phyloP scores from a whole-genome alignment of 2,113 vertebrate species.

The Bungarus multicinctus region DNA sequence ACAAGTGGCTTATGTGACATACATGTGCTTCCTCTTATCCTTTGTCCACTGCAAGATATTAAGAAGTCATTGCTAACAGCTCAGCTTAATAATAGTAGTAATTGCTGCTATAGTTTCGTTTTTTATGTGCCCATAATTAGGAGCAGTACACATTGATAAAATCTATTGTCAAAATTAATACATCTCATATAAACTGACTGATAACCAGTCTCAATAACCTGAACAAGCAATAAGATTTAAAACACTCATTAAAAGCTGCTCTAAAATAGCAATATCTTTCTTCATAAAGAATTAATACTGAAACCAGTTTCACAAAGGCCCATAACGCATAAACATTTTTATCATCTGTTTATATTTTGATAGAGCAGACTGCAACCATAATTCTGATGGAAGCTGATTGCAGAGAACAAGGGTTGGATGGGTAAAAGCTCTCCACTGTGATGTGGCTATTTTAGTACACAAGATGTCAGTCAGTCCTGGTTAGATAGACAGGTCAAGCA shows the following conservation, averaged over 20 bases:
- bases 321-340: background rate
- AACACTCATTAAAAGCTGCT: background rate
- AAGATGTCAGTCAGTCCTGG: background rate
- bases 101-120: background rate
- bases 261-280: background rate
- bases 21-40: background rate
- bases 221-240: background rate
- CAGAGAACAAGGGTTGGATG: background rate
- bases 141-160: background rate
- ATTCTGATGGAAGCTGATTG: background rate
- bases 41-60: background rate
- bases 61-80: background rate
- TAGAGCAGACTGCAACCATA: background rate
- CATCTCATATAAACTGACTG: background rate
- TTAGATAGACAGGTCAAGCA: background rate
- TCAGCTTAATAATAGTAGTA: background rate
- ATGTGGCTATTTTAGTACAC: background rate
- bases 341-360: background rate
- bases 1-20: background rate
- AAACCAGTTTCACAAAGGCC: background rate
- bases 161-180: background rate
- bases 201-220: background rate
- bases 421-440: background rate
- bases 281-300: background rate
- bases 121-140: background rate